These are phyloP conservation scores for Brenthis hecate DNA, from an alignment of 2,888 invertebrate species.

Conservation along the genomic window DNA sequence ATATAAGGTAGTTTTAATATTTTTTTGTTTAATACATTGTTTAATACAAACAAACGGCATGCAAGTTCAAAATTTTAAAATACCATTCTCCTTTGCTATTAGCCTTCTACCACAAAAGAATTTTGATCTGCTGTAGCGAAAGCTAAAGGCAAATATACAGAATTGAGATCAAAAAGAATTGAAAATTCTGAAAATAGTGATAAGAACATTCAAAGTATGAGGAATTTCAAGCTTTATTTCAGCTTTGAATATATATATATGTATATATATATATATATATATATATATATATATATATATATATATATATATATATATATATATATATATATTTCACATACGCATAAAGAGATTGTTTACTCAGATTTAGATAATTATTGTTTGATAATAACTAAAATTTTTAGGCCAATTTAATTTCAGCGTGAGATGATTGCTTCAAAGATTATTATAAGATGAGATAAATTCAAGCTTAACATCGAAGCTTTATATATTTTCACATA, in stretches of 20 bases:
- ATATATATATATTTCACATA: conserved; percentile 20
- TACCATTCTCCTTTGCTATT: conserved; percentile 50
- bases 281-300: too few relatives aligned
- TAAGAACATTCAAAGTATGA: conserved; percentile 77
- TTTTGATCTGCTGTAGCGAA: conserved; percentile 50
- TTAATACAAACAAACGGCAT: too few relatives aligned
- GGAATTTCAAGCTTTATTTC: conserved; percentile 69
- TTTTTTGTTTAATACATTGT: too few relatives aligned
- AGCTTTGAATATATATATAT: conserved; percentile 66
- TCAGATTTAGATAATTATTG: not conserved
- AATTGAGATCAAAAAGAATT: conserved; percentile 76
- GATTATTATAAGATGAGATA: conserved; percentile 9
- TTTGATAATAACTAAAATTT: not conserved
- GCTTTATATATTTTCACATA: conserved; percentile 13
- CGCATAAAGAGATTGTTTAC: not conserved
- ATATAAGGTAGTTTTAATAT: too few relatives aligned
- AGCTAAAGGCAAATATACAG: conserved; percentile 60
- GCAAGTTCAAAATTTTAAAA: not conserved
- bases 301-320: too few relatives aligned
- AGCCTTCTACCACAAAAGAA: conserved; percentile 70
- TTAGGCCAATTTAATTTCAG: not conserved
- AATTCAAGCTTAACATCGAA: conserved; percentile 13
- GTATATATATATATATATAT: too few relatives aligned
- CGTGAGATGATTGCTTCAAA: not conserved
- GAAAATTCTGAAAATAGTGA: conserved; percentile 75